Evolutionary conservation across 2,888 invertebrate genomes (phyloP), one percentile per base, ranked within the genome.

Genomic region (Hecatera dysodea): DNA sequence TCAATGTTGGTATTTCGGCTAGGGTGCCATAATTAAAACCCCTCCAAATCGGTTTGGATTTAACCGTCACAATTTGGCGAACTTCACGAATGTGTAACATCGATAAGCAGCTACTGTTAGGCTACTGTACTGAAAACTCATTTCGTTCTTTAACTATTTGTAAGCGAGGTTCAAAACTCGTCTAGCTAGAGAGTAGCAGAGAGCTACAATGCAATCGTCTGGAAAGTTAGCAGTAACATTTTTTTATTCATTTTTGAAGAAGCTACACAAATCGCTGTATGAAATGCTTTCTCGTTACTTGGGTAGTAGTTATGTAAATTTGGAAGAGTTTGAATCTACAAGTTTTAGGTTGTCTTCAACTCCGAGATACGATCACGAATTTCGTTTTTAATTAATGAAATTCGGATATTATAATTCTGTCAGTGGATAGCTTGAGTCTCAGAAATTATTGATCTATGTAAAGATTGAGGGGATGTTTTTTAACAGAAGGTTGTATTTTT

Each of bases 211-310:
- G 85, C 87, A 84, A 83, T 88, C 85, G 87, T 90, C 89, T 90
- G 87, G 84, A 82, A 89, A 90, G 88, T 90, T 89, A 81, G 80
- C 82, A 67, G 67, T 69, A 85, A 86, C 75, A 81, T 87, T 83
- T 83, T 84, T 80, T 74, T 50, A 67, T 70, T 81, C 56, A 66
- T 65, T 69, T 76, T 70, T 67, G 36, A 75, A 75, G 67, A 67
- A 64, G 63, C 64, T 75, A 55, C 63, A 69, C 61, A 73, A 66
- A 67, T 72, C 69, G 74, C 52, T 62, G 66, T 62, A 68, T 72
- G 64, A 69, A 69, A 68, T 71, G 64, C 72, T 63, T 62, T 75
- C 57, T 70, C 60, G 68, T 71, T 72, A 64, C 72, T 72, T 68
- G 29, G 50, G 42, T 55, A 52, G 62, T 72, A 61, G 65, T 72